These are phyloP conservation scores for Bombus soroeensis DNA, from an alignment of 1,140 invertebrate genomes.

Conservation along the genomic window DNA sequence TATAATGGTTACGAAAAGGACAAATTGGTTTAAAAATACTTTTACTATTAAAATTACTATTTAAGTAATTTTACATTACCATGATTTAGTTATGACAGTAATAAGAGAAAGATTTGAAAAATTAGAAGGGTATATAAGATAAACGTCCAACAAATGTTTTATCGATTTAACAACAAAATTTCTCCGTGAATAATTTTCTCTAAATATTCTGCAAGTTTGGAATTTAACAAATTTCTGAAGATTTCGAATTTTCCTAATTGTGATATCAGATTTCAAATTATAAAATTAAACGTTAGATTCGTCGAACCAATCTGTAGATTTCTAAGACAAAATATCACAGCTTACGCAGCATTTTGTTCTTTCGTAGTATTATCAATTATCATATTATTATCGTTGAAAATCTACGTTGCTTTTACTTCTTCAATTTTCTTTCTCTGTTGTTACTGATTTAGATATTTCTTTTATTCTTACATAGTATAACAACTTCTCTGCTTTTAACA, in stretches of 20 bases:
- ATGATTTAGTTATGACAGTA: no score
- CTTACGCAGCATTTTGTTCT: not conserved
- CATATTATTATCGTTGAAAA: not conserved
- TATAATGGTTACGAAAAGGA: not conserved
- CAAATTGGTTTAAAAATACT: not conserved
- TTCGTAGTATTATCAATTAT: not conserved
- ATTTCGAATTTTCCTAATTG: not conserved
- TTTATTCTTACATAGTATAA: not conserved
- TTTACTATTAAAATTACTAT: not conserved
- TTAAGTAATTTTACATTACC: not conserved
- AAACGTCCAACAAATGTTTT: not conserved
- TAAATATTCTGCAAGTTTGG: no score
- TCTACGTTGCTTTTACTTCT: not conserved
- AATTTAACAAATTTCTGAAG: not conserved
- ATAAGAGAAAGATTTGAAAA: no score
- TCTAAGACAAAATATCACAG: not conserved
- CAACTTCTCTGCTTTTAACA: accelerated
- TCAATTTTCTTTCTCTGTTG: not conserved
- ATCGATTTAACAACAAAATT: not conserved
- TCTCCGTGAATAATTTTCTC: not conserved
- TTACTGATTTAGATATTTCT: not conserved
- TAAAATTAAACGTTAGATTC: not conserved
- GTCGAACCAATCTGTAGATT: not conserved
- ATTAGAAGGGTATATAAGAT: no score
- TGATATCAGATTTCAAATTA: no score